Evolutionary conservation across 2,888 invertebrate genomes (phyloP), one percentile per base, ranked within the genome.

Genomic region (Agonopterix subpropinquella): DNA sequence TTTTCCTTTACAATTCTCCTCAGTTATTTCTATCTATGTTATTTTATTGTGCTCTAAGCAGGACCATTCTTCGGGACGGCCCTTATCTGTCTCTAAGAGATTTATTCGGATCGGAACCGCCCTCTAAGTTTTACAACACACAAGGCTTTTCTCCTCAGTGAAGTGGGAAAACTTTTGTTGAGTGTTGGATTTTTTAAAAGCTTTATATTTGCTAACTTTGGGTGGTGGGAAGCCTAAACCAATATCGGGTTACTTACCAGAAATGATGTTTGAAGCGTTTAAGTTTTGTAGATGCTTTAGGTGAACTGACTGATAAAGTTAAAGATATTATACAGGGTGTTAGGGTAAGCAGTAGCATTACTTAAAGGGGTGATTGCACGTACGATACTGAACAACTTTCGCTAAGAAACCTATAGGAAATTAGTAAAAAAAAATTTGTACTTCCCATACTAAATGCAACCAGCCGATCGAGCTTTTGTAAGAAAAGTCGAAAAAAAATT

Each of bases 61-160:
- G 47, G 51, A 58, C 65, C 59, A 60, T 61, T 60, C 61, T 54
- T 64, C 58, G 64, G 64, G 59, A 62, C 55, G 56, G 64, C 65
- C 70, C 70, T 71, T 70, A 71, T 73, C 76, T 73, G 67, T 69
- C 73, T 61, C 54, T 62, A 56, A 56, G 54, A 72, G 76, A 77
- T 77, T 77, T 77, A 77, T 77, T 62, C 61, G 52, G 53, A 49
- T 62, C 61, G 52, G 53, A 49, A 43, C 47, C 55, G 53, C 62
- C 57, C 56, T 53, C 58, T 46, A 53, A 62, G 57, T 61, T 64
- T 57, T 54, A 57, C 52, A 49, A 51, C 54, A 52, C 46, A 46
- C 48, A 51, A 52, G 51, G 52, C 44, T 53, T 54, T 55, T 50
- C 54, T 53, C 36, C 44, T 45, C 42, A 9, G 39, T 44, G 53